phyloP scores from a whole-genome alignment of 2,113 vertebrate genomes.

The Phrynosoma platyrhinos region DNA sequence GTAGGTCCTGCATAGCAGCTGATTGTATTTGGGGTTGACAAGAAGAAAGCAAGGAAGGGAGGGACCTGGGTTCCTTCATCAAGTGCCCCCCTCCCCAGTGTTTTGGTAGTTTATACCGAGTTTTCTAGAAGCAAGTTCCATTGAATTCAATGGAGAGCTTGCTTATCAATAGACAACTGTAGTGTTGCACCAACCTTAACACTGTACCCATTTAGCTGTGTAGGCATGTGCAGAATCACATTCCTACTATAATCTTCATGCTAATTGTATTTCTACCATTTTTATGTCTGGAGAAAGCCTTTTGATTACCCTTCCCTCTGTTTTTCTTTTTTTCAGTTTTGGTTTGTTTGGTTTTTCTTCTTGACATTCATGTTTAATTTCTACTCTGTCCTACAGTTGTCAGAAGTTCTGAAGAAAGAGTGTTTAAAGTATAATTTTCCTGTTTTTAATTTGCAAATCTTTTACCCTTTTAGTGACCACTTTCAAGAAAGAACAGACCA shows the following conservation, averaged over 20 bases:
- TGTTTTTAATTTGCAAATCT: not conserved
- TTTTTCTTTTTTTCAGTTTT: not conserved
- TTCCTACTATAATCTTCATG: not conserved
- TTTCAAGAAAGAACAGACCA: conserved; percentile 2
- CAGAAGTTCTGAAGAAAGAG: not conserved
- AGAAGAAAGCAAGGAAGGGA: not conserved
- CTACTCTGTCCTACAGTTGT: not conserved
- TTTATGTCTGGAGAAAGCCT: not conserved
- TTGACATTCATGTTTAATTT: not conserved
- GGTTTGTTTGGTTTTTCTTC: not conserved
- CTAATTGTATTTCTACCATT: not conserved
- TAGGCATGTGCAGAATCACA: not conserved
- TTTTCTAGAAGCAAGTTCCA: not conserved
- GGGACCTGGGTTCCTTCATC: not conserved
- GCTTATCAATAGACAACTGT: too few species aligned
- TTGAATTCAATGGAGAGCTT: too few species aligned
- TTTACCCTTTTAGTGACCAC: not conserved
- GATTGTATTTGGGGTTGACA: not conserved
- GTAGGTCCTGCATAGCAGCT: too few species aligned
- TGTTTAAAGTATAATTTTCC: not conserved
- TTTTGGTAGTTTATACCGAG: not conserved
- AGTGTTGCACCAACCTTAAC: too few species aligned
- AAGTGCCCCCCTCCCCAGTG: too few species aligned
- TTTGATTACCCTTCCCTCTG: not conserved
- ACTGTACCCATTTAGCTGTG: not conserved